These are phyloP conservation scores for Silurus asotus DNA, from an alignment of 2,113 vertebrate genomes.

Conservation along the genomic window DNA sequence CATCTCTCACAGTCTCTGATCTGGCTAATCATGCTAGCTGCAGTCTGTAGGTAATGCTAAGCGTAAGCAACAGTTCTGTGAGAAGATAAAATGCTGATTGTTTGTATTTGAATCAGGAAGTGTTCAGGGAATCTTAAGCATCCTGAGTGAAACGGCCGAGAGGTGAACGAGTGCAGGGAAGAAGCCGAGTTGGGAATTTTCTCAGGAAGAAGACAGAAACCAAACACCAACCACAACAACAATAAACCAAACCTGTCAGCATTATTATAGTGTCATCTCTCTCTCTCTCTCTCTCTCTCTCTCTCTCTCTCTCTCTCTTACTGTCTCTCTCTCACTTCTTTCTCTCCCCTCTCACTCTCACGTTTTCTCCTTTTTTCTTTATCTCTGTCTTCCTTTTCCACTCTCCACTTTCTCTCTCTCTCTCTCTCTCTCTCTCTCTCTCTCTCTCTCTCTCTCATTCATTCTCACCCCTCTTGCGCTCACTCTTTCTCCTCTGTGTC, in stretches of 20 bases:
- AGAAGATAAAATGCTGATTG: background rate
- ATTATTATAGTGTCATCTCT: background rate
- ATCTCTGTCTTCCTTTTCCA: too few species aligned
- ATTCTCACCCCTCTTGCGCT: too few species aligned
- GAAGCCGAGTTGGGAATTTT: background rate
- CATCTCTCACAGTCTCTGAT: background rate
- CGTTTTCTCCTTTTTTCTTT: too few species aligned
- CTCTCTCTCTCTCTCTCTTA: too few species aligned
- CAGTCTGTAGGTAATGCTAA: background rate
- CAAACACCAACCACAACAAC: background rate
- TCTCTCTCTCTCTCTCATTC: too few species aligned
- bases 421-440: too few species aligned
- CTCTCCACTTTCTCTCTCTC: too few species aligned
- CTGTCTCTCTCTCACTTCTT: too few species aligned
- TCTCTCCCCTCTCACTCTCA: too few species aligned
- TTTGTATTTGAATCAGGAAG: background rate
- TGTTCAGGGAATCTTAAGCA: background rate
- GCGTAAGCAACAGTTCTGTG: background rate
- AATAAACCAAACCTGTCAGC: background rate
- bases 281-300: slow-evolving; percentile 9
- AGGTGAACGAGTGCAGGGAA: background rate
- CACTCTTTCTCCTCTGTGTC: too few species aligned
- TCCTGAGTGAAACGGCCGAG: background rate
- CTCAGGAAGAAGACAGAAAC: slow-evolving; percentile 8
- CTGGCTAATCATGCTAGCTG: background rate